These are phyloP conservation scores for Nannoperca obscura DNA, from an alignment of 2,797 vertebrate genomes.

Conservation along the genomic window DNA sequence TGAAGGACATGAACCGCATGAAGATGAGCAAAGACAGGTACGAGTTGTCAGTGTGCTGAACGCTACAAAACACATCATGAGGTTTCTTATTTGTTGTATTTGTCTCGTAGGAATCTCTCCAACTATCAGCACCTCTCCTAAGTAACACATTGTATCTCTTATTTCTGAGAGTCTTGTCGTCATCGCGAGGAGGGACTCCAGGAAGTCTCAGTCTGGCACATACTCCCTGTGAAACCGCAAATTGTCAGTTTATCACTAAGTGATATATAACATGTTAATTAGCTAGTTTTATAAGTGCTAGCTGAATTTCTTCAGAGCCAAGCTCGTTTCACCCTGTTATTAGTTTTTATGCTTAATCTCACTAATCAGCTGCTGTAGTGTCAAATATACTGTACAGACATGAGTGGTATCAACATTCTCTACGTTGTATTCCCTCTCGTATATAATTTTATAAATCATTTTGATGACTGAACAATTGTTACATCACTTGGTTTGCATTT, in stretches of 20 bases:
- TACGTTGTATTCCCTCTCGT: background rate
- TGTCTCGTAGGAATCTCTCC: background rate
- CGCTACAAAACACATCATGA: background rate
- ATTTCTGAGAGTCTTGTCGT: background rate
- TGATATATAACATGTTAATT: background rate
- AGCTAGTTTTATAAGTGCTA: background rate
- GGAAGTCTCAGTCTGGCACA: background rate
- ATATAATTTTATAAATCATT: background rate
- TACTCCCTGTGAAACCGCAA: background rate
- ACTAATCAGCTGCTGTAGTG: background rate
- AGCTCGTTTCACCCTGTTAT: background rate
- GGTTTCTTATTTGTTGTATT: background rate
- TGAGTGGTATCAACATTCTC: background rate
- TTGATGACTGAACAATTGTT: background rate
- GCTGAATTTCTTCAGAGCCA: background rate
- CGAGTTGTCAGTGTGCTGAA: background rate
- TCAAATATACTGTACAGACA: background rate
- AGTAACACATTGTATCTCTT: background rate
- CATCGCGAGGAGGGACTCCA: background rate
- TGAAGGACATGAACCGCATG: constrained; percentile 98
- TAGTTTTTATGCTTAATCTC: background rate
- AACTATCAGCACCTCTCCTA: background rate
- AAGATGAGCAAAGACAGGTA: constrained; percentile 98
- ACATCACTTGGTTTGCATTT: background rate
- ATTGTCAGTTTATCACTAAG: background rate